Evolutionary conservation across 2,888 invertebrate genomes (phyloP).

Genomic region (Julus scanicus): DNA sequence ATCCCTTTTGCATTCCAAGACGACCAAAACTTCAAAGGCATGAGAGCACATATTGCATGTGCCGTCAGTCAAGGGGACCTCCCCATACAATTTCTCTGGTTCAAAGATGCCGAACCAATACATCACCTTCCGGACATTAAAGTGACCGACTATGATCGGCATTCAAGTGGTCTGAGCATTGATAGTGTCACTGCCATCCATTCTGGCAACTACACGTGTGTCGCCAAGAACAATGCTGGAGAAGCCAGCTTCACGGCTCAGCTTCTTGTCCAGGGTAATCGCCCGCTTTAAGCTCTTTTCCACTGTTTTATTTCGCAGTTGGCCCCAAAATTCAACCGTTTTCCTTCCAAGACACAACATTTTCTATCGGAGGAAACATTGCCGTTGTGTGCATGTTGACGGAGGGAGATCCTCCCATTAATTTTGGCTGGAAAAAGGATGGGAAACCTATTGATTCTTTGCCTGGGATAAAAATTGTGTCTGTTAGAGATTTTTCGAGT

Average conservation of each 20-base stretch:
- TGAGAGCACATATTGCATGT: conserved; percentile 83
- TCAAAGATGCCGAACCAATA: conserved; percentile 80
- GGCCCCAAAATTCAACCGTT: conserved; percentile 77
- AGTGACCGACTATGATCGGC: conserved; percentile 69
- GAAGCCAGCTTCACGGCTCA: conserved; percentile 82
- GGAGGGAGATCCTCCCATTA: conserved; percentile 82
- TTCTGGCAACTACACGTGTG: conserved; percentile 82
- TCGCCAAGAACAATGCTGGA: conserved; percentile 81
- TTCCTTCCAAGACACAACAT: conserved; percentile 54
- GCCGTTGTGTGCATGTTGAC: conserved; percentile 83
- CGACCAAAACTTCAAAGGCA: conserved; percentile 71
- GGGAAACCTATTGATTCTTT: conserved; percentile 71
- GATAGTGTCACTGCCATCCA: conserved; percentile 79
- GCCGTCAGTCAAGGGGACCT: conserved; percentile 84
- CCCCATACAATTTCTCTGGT: conserved; percentile 82
- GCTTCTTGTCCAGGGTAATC: conserved; percentile 83
- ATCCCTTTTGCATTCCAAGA: conserved; percentile 64
- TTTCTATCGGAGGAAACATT: conserved; percentile 79
- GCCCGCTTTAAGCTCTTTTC: background rate
- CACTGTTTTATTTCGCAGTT: conserved; percentile 69
- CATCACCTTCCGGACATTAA: conserved; percentile 60
- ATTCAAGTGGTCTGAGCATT: conserved; percentile 81
- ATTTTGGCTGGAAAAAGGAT: conserved; percentile 85
- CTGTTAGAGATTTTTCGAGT: conserved; percentile 76
- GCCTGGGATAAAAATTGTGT: conserved; percentile 59